Evolutionary conservation across 2,888 invertebrate species (phyloP), one percentile per base, ranked within the genome.

Genomic region (Coleophora flavipennella): DNA sequence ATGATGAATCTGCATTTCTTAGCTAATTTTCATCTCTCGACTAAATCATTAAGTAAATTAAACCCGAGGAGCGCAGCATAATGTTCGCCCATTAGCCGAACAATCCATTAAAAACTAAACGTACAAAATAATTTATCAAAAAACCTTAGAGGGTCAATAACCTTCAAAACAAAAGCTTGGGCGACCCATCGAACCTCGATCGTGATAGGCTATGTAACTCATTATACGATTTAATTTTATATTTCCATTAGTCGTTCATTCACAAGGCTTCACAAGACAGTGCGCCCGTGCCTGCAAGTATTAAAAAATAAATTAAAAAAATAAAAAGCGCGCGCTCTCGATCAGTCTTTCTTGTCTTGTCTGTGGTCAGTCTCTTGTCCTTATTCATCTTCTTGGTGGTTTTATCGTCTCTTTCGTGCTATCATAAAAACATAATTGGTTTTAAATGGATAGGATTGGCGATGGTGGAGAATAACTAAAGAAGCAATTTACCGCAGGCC

Each of bases 401-500:
- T 56, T 36, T 53, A 37, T 56, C 53, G 35, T 75, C 71, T 59
- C 66, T 52, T 50, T 75, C 72, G 52, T 48, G 51, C 67, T 57
- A 57, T 80, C 78, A 80, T 80, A 79, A 79, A n/a, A 81, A 74
- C 75, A 71, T 80, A 83, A 84, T 84, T 80, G 79, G 69, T 80
- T 83, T 80, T 75, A 81, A 83, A 80, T 76, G 81, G 62, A 73
- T 73, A 74, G 77, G 79, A 83, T 84, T 83, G 81, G 81, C 72
- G 72, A 72, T 71, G 65, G 38, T 66, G 54, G 53, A 61, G 59
- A 63, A 63, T 69, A 67, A 64, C 57, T 60, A 49, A 64, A 63
- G 64, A 60, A 63, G 69, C 65, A 77, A 78, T 77, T 76, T 77
- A 69, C 62, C 53, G 62, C 56, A 54, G 57, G 50, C 59, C 48